phyloP scores from a whole-genome alignment of 2,888 invertebrate species.

The Syrista parreyssii region DNA sequence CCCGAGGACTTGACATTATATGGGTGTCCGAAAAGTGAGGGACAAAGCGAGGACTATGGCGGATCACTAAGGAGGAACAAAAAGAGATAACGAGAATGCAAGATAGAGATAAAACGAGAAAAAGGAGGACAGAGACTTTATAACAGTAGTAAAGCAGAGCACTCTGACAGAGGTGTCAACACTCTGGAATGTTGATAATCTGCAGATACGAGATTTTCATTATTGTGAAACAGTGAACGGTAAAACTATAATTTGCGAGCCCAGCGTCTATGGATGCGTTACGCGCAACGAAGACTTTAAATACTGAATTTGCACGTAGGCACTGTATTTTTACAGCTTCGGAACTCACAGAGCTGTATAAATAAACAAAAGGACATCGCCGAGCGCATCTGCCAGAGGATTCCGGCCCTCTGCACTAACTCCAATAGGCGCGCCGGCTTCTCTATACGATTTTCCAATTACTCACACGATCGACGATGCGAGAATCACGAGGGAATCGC shows the following conservation, averaged over 20 bases:
- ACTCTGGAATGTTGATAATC: conserved; percentile 60
- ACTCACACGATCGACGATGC: conserved; percentile 54
- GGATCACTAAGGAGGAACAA: not conserved
- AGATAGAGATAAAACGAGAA: not conserved
- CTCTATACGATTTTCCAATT: conserved; percentile 23
- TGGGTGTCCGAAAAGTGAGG: not conserved
- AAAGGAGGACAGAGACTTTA: not conserved
- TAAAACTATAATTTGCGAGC: not conserved
- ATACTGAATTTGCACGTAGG: conserved; percentile 24
- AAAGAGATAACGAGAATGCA: not conserved
- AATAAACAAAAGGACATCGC: conserved; percentile 55
- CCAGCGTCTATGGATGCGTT: not conserved
- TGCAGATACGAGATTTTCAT: conserved; percentile 42
- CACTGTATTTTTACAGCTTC: conserved; percentile 40
- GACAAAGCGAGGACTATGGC: not conserved
- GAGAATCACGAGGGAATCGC: conserved; percentile 44
- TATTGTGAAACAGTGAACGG: conserved; percentile 20
- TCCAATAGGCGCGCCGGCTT: not conserved
- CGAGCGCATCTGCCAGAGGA: not conserved
- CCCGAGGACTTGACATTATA: not conserved
- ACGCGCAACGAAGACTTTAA: conserved; percentile 1
- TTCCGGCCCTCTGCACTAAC: not conserved
- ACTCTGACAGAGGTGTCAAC: conserved; percentile 59
- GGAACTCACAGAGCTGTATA: conserved; percentile 43
- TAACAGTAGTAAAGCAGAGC: conserved; percentile 35